These are phyloP conservation scores for Melanotaenia pygmaea DNA, from an alignment of 2,797 vertebrate genomes.

Conservation along the genomic window DNA sequence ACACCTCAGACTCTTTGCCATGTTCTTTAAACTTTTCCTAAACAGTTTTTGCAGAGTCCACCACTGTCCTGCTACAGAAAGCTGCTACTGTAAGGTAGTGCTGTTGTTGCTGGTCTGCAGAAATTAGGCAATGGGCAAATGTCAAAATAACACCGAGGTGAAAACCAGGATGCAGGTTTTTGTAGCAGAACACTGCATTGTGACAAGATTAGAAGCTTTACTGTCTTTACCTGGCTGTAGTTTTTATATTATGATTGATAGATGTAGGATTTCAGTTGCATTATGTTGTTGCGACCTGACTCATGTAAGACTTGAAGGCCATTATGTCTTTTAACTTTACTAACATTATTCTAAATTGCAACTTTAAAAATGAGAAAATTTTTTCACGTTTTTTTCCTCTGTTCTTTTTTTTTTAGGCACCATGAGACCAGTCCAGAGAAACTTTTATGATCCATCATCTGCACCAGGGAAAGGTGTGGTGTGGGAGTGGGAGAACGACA, in stretches of 20 bases:
- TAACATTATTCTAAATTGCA: not conserved
- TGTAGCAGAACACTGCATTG: not conserved
- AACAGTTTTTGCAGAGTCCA: no score
- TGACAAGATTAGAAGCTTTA: not conserved
- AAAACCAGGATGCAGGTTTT: no score
- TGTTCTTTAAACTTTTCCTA: not conserved
- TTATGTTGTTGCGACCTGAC: not conserved
- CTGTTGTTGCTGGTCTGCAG: not conserved
- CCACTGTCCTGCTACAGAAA: no score
- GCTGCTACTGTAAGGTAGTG: no score
- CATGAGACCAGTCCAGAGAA: conserved; percentile 93
- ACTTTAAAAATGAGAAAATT: not conserved
- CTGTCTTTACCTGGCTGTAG: not conserved
- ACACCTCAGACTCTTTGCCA: no score
- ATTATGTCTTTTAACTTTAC: not conserved
- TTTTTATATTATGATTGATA: not conserved
- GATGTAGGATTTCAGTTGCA: not conserved
- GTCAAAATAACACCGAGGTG: no score
- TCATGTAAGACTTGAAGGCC: not conserved
- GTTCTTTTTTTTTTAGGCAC: conserved; percentile 83
- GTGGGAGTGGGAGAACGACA: conserved; percentile 98
- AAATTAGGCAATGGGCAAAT: not conserved
- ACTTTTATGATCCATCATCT: conserved; percentile 95
- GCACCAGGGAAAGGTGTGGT: conserved; percentile 95
- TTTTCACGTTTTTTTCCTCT: conserved; percentile 33